These are phyloP conservation scores for Drosophila yooni DNA, from an alignment of 2,888 invertebrate genomes.

Conservation along the genomic window DNA sequence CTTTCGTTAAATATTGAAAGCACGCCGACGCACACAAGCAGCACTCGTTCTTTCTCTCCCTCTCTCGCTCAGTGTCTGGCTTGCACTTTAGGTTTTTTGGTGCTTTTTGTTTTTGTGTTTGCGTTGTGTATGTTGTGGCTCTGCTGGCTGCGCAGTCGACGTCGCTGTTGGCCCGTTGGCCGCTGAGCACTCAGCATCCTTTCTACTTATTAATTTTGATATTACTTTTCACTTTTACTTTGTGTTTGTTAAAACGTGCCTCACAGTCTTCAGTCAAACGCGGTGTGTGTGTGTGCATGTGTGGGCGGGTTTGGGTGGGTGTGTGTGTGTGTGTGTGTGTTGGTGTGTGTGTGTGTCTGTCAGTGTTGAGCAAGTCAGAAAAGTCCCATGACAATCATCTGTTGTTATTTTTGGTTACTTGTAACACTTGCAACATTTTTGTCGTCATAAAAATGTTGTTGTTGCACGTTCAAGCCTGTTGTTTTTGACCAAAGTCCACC, in stretches of 20 bases:
- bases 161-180: slow-evolving; percentile 35
- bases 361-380: slow-evolving; percentile 58
- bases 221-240: slow-evolving; percentile 81
- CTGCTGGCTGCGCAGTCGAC: slow-evolving; percentile 37
- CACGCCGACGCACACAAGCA: slow-evolving; percentile 53
- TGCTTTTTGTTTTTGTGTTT: slow-evolving; percentile 38
- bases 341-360: slow-evolving; percentile 2
- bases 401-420: slow-evolving; percentile 31
- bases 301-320: neutral
- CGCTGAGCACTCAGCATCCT: slow-evolving; percentile 72
- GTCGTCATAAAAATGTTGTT: slow-evolving; percentile 45
- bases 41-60: slow-evolving; percentile 12
- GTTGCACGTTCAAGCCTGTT: slow-evolving; percentile 36
- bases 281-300: slow-evolving; percentile 6
- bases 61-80: slow-evolving; percentile 28
- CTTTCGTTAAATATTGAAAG: slow-evolving; percentile 72
- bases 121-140: slow-evolving; percentile 47
- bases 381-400: slow-evolving; percentile 47
- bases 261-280: slow-evolving; percentile 30
- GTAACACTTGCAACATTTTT: slow-evolving; percentile 43
- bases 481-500: slow-evolving; percentile 32
- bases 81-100: slow-evolving; percentile 36
- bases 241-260: slow-evolving; percentile 76
- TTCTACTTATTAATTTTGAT: slow-evolving; percentile 81
- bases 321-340: slow-evolving; percentile 9